These are phyloP conservation scores for Drosophila lini DNA, from an alignment of 1,140 invertebrate genomes.

Conservation along the genomic window DNA sequence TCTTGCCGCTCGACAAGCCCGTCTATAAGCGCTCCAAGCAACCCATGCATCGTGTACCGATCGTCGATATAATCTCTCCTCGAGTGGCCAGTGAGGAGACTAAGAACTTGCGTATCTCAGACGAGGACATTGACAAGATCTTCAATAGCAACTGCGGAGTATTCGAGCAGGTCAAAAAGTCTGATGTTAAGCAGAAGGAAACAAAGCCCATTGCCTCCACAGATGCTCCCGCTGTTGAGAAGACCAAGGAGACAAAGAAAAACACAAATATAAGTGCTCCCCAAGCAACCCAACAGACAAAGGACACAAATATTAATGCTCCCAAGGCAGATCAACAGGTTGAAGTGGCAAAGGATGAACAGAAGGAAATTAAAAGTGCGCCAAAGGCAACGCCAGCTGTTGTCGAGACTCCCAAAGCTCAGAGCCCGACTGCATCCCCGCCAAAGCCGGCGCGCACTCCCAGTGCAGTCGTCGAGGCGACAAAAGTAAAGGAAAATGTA, in stretches of 20 bases:
- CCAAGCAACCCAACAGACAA: not conserved
- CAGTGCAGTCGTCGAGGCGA: not conserved
- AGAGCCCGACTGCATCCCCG: not conserved
- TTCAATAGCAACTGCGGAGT: constrained; percentile 78
- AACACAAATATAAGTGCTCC: not conserved
- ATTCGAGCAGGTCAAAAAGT: constrained; percentile 66
- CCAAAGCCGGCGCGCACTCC: constrained; percentile 2
- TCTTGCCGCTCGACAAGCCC: constrained; percentile 87
- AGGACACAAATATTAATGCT: not conserved
- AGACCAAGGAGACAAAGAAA: constrained; percentile 5
- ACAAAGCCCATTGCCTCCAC: not conserved
- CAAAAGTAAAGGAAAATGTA: not conserved
- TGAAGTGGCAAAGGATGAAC: constrained; percentile 41
- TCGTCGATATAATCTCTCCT: constrained; percentile 85
- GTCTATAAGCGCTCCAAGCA: constrained; percentile 88
- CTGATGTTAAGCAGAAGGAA: not conserved
- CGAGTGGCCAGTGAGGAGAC: constrained; percentile 45
- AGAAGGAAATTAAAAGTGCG: constrained; percentile 14
- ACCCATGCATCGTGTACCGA: constrained; percentile 85
- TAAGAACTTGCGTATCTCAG: constrained; percentile 70
- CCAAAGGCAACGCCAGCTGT: constrained; percentile 2
- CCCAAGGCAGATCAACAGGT: not conserved
- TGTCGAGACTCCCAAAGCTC: not conserved
- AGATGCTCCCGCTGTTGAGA: constrained; percentile 3
- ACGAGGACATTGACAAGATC: constrained; percentile 81